phyloP scores from a whole-genome alignment of 2,113 vertebrate genomes.

The Micromys minutus region DNA sequence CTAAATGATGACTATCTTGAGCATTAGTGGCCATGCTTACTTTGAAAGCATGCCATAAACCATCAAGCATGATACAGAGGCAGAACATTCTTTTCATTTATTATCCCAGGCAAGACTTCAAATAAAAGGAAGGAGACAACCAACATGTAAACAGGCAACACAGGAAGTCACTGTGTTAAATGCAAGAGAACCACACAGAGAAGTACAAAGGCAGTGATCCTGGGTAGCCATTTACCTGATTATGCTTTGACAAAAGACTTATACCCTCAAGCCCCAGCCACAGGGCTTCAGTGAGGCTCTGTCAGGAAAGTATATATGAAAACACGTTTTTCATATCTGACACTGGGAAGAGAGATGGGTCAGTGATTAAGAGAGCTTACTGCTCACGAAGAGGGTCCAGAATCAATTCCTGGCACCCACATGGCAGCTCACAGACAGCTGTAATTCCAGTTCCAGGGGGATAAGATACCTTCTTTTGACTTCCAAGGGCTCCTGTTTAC shows the following conservation, averaged over 20 bases:
- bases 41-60: constrained; percentile 25
- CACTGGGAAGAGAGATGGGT: neutral
- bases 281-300: neutral
- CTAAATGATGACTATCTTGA: neutral
- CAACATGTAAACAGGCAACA: neutral
- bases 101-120: neutral
- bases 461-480: neutral
- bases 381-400: neutral
- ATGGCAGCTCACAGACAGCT: neutral
- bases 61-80: neutral
- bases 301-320: neutral
- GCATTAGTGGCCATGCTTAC: neutral
- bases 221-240: neutral
- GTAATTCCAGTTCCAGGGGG: neutral
- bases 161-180: neutral
- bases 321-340: constrained; percentile 9
- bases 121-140: neutral
- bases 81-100: neutral
- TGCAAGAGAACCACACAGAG: neutral
- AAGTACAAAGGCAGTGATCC: neutral
- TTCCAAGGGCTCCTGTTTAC: neutral
- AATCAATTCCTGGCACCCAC: neutral
- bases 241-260: neutral
- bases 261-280: neutral
- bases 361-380: neutral